Evolutionary conservation across 1,140 invertebrate species (phyloP).

Genomic region (Drosophila nasuta): DNA sequence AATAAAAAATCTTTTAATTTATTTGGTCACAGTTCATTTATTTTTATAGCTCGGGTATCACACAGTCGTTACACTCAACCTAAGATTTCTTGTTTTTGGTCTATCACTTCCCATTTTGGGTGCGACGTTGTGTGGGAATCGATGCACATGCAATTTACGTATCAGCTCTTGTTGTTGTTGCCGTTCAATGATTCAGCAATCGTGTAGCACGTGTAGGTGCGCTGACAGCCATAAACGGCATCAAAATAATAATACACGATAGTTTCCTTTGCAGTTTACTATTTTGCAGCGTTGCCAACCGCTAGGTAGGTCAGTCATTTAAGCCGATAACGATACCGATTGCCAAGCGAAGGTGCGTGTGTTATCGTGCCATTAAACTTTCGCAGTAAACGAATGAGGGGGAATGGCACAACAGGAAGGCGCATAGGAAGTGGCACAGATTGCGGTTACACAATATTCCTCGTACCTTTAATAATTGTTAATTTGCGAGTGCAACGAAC

Average conservation of each 20-base stretch:
- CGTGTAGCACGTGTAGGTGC: conserved; percentile 51
- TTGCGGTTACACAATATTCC: conserved; percentile 45
- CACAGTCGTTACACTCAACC: no score
- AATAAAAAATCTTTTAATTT: no score
- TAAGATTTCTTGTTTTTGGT: conserved; percentile 5
- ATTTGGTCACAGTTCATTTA: no score
- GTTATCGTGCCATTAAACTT: conserved; percentile 60
- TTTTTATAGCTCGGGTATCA: no score
- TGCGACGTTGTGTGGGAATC: conserved; percentile 61
- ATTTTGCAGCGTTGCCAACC: conserved; percentile 8
- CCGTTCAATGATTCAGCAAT: conserved; percentile 64
- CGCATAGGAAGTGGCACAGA: conserved; percentile 42
- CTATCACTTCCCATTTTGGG: conserved; percentile 27
- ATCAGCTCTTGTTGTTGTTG: conserved; percentile 3
- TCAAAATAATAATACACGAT: neutral
- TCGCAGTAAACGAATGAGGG: neutral
- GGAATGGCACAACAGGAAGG: conserved; percentile 5
- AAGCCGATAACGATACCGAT: conserved; percentile 5
- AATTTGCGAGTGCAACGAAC: conserved; percentile 75
- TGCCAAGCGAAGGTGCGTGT: conserved; percentile 28
- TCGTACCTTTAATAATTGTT: conserved; percentile 58
- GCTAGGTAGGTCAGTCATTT: conserved; percentile 1
- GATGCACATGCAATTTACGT: conserved; percentile 66
- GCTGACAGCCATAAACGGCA: conserved; percentile 30
- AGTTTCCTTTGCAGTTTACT: neutral